Conservation (phyloP, 2,888 invertebrate genomes). For the Xestia xanthographa region DNA sequence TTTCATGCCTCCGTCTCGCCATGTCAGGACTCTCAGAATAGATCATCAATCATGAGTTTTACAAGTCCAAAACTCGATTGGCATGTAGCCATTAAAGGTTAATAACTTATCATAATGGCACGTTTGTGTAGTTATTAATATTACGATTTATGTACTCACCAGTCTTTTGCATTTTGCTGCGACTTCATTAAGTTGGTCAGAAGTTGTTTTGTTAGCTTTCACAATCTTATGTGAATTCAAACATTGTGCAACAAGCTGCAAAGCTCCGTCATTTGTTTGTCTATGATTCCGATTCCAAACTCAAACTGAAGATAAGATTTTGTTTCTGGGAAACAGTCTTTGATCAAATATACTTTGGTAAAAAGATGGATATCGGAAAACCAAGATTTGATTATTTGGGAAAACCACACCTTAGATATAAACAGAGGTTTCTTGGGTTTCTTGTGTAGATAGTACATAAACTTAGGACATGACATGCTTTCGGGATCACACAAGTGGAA, state of each 20-base stretch:
- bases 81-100: background rate
- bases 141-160: background rate
- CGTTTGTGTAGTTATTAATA: background rate
- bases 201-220: slow-evolving; percentile 8
- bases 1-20: background rate
- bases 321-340: background rate
- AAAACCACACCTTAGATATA: background rate
- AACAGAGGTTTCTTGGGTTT: background rate
- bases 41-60: slow-evolving; percentile 19
- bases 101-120: background rate
- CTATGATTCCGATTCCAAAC: slow-evolving; percentile 9
- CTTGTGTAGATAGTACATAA: background rate
- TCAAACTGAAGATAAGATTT: background rate
- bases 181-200: background rate
- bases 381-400: background rate
- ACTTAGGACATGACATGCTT: no score
- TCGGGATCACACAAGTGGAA: no score
- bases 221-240: background rate
- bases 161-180: background rate
- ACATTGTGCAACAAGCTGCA: slow-evolving; percentile 24
- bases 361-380: background rate
- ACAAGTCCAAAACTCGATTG: slow-evolving; percentile 1
- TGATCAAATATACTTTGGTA: background rate
- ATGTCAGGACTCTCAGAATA: background rate
- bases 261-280: slow-evolving; percentile 9